Percentiles rank a stretch among this genome's conserved stretches.
Conservation (phyloP, 2,797 vertebrate species). For the Anas flavirostris region DNA sequence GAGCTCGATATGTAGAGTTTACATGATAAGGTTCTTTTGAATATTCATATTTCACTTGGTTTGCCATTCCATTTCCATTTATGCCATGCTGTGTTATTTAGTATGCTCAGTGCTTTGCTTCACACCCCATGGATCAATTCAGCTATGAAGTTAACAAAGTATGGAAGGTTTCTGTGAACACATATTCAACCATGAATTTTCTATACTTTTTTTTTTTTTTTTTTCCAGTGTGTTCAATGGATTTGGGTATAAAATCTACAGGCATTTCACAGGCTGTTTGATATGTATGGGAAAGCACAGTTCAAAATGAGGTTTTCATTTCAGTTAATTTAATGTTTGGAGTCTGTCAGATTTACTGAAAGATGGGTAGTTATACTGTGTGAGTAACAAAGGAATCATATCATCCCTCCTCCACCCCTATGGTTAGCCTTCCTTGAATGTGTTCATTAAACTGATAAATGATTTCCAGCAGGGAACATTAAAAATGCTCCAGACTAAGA, state of each 20-base stretch:
- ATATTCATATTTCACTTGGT: background rate
- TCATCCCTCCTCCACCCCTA: background rate
- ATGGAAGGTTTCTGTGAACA: constrained; percentile 31
- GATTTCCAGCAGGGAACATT: constrained; percentile 28
- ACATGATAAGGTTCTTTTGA: background rate
- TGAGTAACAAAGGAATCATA: constrained; percentile 23
- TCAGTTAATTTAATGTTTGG: constrained; percentile 63
- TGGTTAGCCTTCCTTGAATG: constrained; percentile 11
- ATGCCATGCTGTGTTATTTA: background rate
- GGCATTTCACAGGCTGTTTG: constrained; percentile 61
- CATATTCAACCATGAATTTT: constrained; percentile 15
- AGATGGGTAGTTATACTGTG: background rate
- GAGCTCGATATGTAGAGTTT: background rate
- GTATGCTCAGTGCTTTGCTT: background rate
- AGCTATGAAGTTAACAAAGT: constrained; percentile 27
- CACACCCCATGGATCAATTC: constrained; percentile 27
- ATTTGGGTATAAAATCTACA: constrained; percentile 55
- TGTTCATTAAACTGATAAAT: constrained; percentile 47
- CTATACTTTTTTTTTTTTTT: background rate
- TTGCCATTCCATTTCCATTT: background rate
- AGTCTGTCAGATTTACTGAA: constrained; percentile 54
- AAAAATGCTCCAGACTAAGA: constrained; percentile 19
- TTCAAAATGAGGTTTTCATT: constrained; percentile 63
- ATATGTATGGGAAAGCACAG: constrained; percentile 38
- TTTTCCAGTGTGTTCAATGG: constrained; percentile 42